Evolutionary conservation across 2,888 invertebrate species (phyloP).

Genomic region (Hydrotaea cyrtoneurina): DNA sequence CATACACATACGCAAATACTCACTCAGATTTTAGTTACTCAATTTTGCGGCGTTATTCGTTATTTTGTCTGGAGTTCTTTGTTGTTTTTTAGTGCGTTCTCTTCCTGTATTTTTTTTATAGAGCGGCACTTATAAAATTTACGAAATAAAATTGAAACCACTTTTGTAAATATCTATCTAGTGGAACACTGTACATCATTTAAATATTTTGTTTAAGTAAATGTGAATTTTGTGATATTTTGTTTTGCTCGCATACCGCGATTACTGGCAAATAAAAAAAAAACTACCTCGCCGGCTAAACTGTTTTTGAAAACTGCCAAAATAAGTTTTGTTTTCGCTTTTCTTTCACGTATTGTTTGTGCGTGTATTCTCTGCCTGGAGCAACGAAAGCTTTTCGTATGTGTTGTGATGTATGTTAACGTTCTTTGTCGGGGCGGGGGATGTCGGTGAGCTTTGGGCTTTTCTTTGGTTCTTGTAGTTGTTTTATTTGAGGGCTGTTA

Average conservation of each 20-base stretch:
- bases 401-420: neutral
- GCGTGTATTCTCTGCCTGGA: neutral
- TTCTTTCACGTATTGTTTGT: neutral
- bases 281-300: slow-evolving; percentile 64
- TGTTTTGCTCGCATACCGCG: neutral
- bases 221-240: neutral
- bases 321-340: slow-evolving; percentile 44
- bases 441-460: neutral
- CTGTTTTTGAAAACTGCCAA: slow-evolving; percentile 63
- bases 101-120: too few species aligned
- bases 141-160: too few species aligned
- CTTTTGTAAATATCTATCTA: too few species aligned
- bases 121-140: too few species aligned
- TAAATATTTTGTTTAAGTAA: neutral
- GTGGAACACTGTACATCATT: neutral
- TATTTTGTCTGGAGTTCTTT: neutral
- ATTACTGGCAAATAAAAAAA: neutral
- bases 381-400: neutral
- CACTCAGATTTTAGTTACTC: neutral
- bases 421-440: neutral
- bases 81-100: too few species aligned
- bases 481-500: neutral
- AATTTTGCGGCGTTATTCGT: neutral
- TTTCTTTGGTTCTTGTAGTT: neutral
- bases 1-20: neutral